A percentile compares a stretch with the other conserved stretches of the same genome.
These are phyloP conservation scores for Nebria brevicollis DNA, from an alignment of 2,888 invertebrate species.

Conservation along the genomic window DNA sequence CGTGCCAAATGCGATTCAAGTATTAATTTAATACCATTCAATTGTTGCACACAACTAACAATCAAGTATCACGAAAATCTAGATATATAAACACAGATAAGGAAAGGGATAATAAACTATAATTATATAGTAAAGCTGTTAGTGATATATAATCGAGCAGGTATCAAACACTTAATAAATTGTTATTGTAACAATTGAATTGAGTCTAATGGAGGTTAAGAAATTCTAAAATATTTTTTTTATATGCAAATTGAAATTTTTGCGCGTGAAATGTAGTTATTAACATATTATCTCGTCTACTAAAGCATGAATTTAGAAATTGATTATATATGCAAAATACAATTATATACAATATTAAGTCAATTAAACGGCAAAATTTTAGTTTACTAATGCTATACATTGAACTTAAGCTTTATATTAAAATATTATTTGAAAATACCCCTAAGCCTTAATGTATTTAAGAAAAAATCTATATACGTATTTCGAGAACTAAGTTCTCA, in stretches of 20 bases:
- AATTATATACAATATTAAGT: not conserved
- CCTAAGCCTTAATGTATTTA: too few species aligned
- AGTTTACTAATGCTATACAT: too few species aligned
- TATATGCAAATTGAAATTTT: not conserved
- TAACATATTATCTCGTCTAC: not conserved
- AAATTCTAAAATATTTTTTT: not conserved
- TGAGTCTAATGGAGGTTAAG: not conserved
- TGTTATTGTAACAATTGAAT: not conserved
- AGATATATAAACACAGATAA: not conserved
- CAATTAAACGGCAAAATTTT: not conserved
- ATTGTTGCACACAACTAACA: not conserved
- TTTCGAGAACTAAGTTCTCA: too few species aligned
- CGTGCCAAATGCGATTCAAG: not conserved
- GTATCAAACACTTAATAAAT: not conserved
- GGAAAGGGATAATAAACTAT: not conserved
- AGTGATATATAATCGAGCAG: not conserved
- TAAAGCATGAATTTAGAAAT: conserved; percentile 1
- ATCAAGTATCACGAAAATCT: conserved; percentile 1
- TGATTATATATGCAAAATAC: not conserved
- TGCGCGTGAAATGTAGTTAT: not conserved
- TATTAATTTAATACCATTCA: not conserved
- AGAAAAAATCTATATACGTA: too few species aligned
- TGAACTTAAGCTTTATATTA: too few species aligned
- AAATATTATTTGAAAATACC: too few species aligned
- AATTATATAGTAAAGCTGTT: not conserved